These are phyloP conservation scores for Oncorhynchus masou DNA, from an alignment of 2,113 vertebrate species.

Conservation along the genomic window DNA sequence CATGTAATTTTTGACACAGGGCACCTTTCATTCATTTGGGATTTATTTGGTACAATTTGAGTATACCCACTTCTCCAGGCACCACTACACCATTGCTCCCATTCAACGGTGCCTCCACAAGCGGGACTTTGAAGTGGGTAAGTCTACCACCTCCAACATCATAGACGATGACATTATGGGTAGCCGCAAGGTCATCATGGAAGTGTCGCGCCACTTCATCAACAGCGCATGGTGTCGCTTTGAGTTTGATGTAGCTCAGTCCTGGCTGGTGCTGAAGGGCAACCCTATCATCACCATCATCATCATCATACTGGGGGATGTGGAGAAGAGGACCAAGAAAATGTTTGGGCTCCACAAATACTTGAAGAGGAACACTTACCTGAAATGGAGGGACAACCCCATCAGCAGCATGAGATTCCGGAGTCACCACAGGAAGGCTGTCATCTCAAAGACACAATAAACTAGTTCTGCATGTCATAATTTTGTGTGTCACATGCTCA, in stretches of 20 bases:
- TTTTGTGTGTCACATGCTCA: no score
- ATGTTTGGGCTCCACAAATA: conserved; percentile 40
- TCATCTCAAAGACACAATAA: no score
- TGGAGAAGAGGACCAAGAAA: conserved; percentile 15
- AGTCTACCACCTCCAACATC: conserved; percentile 47
- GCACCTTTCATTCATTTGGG: no score
- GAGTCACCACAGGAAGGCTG: background rate
- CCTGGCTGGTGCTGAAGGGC: conserved; percentile 29
- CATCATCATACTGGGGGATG: conserved; percentile 36
- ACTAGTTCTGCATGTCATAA: no score
- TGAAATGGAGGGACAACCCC: conserved; percentile 38
- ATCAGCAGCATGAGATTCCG: no score
- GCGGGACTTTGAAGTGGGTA: conserved; percentile 39
- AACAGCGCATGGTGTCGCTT: background rate
- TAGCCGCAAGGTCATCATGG: background rate
- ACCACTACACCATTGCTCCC: background rate
- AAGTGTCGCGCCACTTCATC: background rate
- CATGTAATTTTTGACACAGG: no score
- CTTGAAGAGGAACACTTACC: conserved; percentile 40
- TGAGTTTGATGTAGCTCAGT: conserved; percentile 25
- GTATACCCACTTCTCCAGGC: no score
- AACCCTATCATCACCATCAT: conserved; percentile 42
- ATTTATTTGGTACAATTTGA: no score
- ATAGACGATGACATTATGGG: conserved; percentile 47
- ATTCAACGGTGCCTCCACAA: conserved; percentile 44